Base-by-base conservation (phyloP, 2,888 invertebrate species). In the Tetragonula carbonaria region DNA sequence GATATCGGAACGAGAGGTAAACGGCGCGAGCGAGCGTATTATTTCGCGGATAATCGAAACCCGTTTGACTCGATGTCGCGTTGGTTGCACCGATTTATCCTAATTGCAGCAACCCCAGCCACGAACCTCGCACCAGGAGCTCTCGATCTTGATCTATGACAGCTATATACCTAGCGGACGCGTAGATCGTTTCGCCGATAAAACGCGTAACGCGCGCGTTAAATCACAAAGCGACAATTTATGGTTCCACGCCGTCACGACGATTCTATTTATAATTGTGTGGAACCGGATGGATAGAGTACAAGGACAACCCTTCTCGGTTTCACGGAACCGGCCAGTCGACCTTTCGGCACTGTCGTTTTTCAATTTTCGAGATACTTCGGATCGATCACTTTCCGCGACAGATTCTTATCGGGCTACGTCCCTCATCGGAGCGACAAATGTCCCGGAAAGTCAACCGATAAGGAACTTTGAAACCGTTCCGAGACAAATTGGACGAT, bases 191-290 rank as follows among this genome's bases (percentile, higher is more conserved):
- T 78, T 73, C 65, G 28, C 80, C 75, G 86, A 90, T 88, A 86
- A 28, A 84, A 86, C 82, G 86, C 77, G 82, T 84, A 84, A 82
- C 86, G 86, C 87, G 84, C 83, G 88, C 90, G 86, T 88, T 92
- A 92, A 91, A 92, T 92, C 91, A 90, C 91, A 88, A 91, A 91
- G 90, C 89, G 90, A 91, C 91, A 91, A 93, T 93, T 93, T 93
- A 93, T 91, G 91, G 91, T 92, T 91, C 89, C 90, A 87, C 88
- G 87, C 90, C 91, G 92, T 92, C 92, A 92, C 92, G 91, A 90
- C 91, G 88, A 90, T 92, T 92, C 93, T 93, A 93, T 93, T 93
- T 93, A 93, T 93, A 93, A 87, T 88, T 87, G 80, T 71, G 21
- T 73, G 78, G 59, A 81, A 85, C 78, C 67, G 72, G 51, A 74